phyloP scores from a whole-genome alignment of 2,888 invertebrate genomes.

The Villa cingulata region DNA sequence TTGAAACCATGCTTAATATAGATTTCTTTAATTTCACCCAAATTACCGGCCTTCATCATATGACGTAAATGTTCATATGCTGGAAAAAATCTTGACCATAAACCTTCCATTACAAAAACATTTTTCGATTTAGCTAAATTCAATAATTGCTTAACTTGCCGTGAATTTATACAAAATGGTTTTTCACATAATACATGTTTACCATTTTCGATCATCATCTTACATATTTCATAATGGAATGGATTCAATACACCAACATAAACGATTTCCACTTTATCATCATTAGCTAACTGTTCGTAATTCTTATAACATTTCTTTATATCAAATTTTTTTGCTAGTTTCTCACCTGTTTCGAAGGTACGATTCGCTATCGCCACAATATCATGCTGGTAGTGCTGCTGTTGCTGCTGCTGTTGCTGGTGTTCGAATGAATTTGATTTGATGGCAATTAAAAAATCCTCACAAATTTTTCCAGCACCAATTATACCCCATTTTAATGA shows the following conservation, averaged over 20 bases:
- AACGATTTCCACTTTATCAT: constrained; percentile 62
- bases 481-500: constrained; percentile 64
- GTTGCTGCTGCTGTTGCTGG: constrained; percentile 41
- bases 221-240: constrained; percentile 51
- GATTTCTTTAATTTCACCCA: constrained; percentile 54
- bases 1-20: constrained; percentile 52
- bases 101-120: constrained; percentile 66
- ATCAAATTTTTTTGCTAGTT: constrained; percentile 55
- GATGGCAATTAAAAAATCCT: constrained; percentile 63
- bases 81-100: constrained; percentile 73
- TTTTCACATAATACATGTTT: constrained; percentile 82
- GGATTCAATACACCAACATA: constrained; percentile 65
- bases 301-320: constrained; percentile 55
- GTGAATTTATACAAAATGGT: constrained; percentile 62
- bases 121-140: constrained; percentile 49
- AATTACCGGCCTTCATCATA: constrained; percentile 40
- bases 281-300: constrained; percentile 57
- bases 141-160: constrained; percentile 52
- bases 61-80: constrained; percentile 46
- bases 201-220: constrained; percentile 57
- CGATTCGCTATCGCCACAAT: constrained; percentile 65
- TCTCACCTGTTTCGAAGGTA: constrained; percentile 48
- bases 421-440: constrained; percentile 45
- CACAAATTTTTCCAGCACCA: constrained; percentile 65
- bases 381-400: too few species aligned